These are phyloP conservation scores for Nycteola revayana DNA, from an alignment of 2,888 invertebrate genomes.

Conservation along the genomic window DNA sequence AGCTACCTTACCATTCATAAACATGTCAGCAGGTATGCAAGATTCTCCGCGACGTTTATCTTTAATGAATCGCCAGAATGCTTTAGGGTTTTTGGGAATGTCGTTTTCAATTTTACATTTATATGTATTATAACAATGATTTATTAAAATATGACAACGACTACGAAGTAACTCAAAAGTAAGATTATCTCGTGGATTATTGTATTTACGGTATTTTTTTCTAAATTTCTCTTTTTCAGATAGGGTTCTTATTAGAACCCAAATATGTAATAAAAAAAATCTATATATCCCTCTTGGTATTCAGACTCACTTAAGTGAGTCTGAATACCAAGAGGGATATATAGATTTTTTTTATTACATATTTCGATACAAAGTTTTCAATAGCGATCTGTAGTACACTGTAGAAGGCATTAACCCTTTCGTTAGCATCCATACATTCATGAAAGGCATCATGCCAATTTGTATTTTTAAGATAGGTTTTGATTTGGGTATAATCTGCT, in stretches of 20 bases:
- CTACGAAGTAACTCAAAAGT: slow-evolving; percentile 1
- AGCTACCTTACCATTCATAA: not conserved
- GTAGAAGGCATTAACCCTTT: slow-evolving; percentile 3
- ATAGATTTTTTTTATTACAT: slow-evolving; percentile 1
- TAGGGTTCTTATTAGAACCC: no score
- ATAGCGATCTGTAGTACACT: not conserved
- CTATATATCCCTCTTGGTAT: no score
- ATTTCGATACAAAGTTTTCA: no score
- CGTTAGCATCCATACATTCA: slow-evolving; percentile 1
- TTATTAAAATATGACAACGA: slow-evolving; percentile 1
- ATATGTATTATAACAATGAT: slow-evolving; percentile 1
- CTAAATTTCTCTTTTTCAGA: no score
- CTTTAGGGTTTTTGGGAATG: no score
- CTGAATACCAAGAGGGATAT: slow-evolving; percentile 3
- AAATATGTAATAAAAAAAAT: no score
- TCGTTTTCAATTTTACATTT: slow-evolving; percentile 2
- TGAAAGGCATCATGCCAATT: slow-evolving; percentile 1
- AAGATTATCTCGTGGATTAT: slow-evolving; percentile 1
- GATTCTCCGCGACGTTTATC: no score
- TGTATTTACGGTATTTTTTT: not conserved
- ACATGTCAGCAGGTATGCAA: slow-evolving; percentile 1
- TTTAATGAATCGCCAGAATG: no score
- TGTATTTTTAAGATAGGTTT: not conserved
- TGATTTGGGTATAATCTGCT: slow-evolving; percentile 2
- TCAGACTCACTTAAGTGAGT: no score